Evolutionary conservation across 1,140 invertebrate genomes (phyloP).

Genomic region (Zaprionus africanus): DNA sequence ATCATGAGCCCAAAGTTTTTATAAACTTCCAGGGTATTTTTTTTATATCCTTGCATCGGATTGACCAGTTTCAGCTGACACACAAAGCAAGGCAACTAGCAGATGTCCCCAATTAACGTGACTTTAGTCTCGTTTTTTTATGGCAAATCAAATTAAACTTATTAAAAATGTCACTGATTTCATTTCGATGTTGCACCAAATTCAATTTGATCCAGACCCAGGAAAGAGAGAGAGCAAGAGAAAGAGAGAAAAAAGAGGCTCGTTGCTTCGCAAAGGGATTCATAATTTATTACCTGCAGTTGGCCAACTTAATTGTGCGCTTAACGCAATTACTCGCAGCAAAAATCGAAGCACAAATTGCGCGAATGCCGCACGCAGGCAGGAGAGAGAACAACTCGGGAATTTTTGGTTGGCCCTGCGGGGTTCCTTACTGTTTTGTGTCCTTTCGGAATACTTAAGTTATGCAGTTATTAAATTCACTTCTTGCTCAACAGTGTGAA

Average conservation of each 20-base stretch:
- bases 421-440: neutral
- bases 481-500: no score
- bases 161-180: conserved; percentile 55
- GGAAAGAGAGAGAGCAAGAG: neutral
- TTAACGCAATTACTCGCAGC: conserved; percentile 68
- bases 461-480: neutral
- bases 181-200: conserved; percentile 58
- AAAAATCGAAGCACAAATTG: conserved; percentile 67
- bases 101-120: conserved; percentile 56
- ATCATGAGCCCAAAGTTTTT: conserved; percentile 44
- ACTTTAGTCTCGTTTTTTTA: conserved; percentile 23
- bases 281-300: conserved; percentile 65
- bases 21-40: no score
- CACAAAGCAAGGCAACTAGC: conserved; percentile 14
- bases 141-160: conserved; percentile 46
- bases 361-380: conserved; percentile 39
- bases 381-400: conserved; percentile 13
- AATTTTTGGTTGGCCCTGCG: neutral
- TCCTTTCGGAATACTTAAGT: neutral
- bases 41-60: neutral
- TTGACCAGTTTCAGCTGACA: neutral
- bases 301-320: conserved; percentile 58
- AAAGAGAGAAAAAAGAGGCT: neutral
- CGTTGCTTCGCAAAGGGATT: conserved; percentile 3
- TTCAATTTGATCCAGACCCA: conserved; percentile 35